Evolutionary conservation across 2,888 invertebrate species (phyloP).

Genomic region (Apotomis betuletana): DNA sequence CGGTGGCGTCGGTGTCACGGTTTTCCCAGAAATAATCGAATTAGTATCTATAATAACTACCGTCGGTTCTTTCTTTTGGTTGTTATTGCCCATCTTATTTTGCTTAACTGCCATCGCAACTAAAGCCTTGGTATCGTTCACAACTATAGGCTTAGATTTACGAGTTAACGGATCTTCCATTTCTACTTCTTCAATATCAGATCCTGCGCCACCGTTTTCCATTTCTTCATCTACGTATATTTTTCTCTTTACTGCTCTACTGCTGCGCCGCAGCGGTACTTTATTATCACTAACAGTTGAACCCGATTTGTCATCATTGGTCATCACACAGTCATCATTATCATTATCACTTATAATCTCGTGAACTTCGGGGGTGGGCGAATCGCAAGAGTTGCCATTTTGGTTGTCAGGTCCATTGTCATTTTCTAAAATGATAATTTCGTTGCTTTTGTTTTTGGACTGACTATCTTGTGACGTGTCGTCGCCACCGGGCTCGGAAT

Average conservation of each 20-base stretch:
- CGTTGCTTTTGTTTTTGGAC: conserved; percentile 53
- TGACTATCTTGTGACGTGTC: conserved; percentile 58
- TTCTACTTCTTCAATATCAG: conserved; percentile 86
- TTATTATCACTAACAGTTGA: conserved; percentile 51
- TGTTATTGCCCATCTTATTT: conserved; percentile 54
- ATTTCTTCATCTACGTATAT: conserved; percentile 78
- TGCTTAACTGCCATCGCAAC: conserved; percentile 87
- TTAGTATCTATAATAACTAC: conserved; percentile 92
- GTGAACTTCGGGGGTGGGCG: conserved; percentile 65
- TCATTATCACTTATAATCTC: conserved; percentile 76
- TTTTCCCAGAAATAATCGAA: conserved; percentile 86
- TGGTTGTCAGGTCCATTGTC: conserved; percentile 54
- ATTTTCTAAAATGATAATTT: conserved; percentile 59
- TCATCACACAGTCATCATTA: conserved; percentile 77
- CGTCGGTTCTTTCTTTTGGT: conserved; percentile 87
- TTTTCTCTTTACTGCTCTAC: conserved; percentile 79
- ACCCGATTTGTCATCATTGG: conserved; percentile 56
- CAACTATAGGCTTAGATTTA: conserved; percentile 80
- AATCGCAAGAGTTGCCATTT: conserved; percentile 57
- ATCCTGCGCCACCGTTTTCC: conserved; percentile 82
- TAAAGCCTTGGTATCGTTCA: conserved; percentile 88
- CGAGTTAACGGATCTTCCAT: conserved; percentile 81
- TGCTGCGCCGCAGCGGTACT: conserved; percentile 63
- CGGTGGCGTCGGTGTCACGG: conserved; percentile 77
- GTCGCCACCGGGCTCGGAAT: conserved; percentile 62